Base-by-base conservation (phyloP, 2,797 vertebrate species). In the Anguilla marmorata region DNA sequence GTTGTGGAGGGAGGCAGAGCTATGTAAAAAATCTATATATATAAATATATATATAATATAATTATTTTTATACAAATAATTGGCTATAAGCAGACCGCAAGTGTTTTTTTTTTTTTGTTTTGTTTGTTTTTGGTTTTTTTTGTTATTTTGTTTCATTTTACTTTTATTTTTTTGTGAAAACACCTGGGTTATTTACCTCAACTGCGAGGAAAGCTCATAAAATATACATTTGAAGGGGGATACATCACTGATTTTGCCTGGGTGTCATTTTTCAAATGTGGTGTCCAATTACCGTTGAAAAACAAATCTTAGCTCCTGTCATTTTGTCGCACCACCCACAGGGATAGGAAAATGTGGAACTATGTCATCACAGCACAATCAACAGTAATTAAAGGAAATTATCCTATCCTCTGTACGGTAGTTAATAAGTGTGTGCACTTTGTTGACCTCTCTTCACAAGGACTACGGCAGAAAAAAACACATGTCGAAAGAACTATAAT, bases 311-410 rank as follows among this genome's bases (percentile, higher is more conserved):
- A 89, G 1, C 92, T 86, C 89, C 91, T 94, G 93, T 92, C 92
- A 93, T 95, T 95, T 94, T 93, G 92, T 90, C 90, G 50, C 92
- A 92, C 92, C 94, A 92, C 95, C 94, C 92, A 87, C 93, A 79
- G 94, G 58, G 92, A 91, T 92, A 89, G 82, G 89, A 87, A 91
- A 93, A 95, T 92, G 90, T 92, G 88, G 90, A 92, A 93, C 94
- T 92, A 89, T 90, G 93, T 92, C 92, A 93, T 95, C 95, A 96
- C 95, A 95, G 94, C 88, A 93, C 93, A 96, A 96, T 96, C 95
- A 95, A 94, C 93, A 95, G 94, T 95, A 96, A 96, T 96, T 96
- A 96, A 94, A 93, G 92, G 91, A 92, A 95, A 95, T 94, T 92
- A 91, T 91, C 69, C 93, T 93, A 94, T 93, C 93, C 92, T 94